These are phyloP conservation scores for Drosophila pseudotalamancana DNA, from an alignment of 2,888 invertebrate genomes.

Conservation along the genomic window DNA sequence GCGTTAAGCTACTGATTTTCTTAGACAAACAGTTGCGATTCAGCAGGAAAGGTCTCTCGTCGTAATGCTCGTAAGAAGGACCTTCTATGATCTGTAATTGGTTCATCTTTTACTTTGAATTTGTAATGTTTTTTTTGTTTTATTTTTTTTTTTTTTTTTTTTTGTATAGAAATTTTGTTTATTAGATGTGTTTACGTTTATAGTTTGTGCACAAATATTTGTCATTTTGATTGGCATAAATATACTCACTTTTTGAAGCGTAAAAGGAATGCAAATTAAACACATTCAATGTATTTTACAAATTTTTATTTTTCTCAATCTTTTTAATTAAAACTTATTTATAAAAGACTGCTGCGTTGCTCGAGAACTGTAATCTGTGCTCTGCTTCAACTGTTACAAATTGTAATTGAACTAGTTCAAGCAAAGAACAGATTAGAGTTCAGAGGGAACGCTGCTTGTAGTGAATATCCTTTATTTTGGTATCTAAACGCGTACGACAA, in stretches of 20 bases:
- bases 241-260: not conserved
- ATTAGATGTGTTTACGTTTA: not conserved
- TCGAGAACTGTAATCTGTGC: not conserved
- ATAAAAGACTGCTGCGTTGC: constrained; percentile 9
- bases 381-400: constrained; percentile 14
- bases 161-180: constrained; percentile 2
- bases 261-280: not conserved
- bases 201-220: constrained; percentile 1
- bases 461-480: not conserved
- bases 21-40: constrained; percentile 24
- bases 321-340: not conserved
- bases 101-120: constrained; percentile 27
- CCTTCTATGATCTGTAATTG: not conserved
- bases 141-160: not conserved
- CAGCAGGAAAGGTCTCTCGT: constrained; percentile 18
- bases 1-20: constrained; percentile 6
- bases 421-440: constrained; percentile 1
- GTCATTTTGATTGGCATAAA: constrained; percentile 15
- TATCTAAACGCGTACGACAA: constrained; percentile 43
- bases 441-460: constrained; percentile 3
- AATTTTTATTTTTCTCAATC: not conserved
- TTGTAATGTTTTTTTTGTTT: constrained; percentile 5
- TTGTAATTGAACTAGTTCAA: constrained; percentile 6
- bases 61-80: too few relatives aligned
- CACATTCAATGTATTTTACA: not conserved